Evolutionary conservation across 2,113 vertebrate species (phyloP), one percentile per base, ranked within the genome.

Genomic region (Paramormyrops kingsleyae): DNA sequence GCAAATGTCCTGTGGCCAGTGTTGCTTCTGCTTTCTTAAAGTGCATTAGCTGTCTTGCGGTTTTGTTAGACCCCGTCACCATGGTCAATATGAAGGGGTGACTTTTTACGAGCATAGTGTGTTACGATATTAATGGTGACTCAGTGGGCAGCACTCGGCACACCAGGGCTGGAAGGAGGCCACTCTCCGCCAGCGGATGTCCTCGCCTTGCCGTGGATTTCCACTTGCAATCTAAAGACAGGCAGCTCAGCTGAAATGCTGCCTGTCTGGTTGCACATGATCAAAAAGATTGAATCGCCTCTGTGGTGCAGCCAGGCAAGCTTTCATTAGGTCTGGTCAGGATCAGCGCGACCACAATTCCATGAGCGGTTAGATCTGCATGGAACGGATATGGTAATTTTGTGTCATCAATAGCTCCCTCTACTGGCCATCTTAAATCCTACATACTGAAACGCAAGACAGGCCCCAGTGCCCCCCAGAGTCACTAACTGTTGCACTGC

Each of bases 331-430:
- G 44, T n/a, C 83, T 44, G 42, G 7, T 84, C 44, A 10, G 21
- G 44, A n/a, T n/a, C 19, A 42, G 17, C 9, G 0, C 3, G 8
- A 84, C 83, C 39, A 5, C 21, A 47, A 46, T n/a, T 46, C 42
- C 35, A 83, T 83, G 21, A 47, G 19, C 21, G 39, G 44, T 47
- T 84, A 47, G 44, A 46, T 24, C 42, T 24, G 44, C 21, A 84
- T 80, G 83, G 42, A 47, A 84, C 0, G 8, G 19, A 84, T 24
- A 8, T 27, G 3, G 46, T 74, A 39, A 52, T 87, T 44, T 88
- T 84, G 24, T 83, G 87, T 42, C 52, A 83, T 5, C 49, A 83
- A 27, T 56, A 52, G n/a, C 87, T 39, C 90, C 90, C 90, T 90
- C 90, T 90, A 44, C 74, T 88, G 90, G 90, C 74, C 17, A 83